Percentiles rank a stretch among this genome's conserved stretches.
phyloP scores from a whole-genome alignment of 30 jellyfish, hydroid and myxozoan species.

The Aurelia sp. region DNA sequence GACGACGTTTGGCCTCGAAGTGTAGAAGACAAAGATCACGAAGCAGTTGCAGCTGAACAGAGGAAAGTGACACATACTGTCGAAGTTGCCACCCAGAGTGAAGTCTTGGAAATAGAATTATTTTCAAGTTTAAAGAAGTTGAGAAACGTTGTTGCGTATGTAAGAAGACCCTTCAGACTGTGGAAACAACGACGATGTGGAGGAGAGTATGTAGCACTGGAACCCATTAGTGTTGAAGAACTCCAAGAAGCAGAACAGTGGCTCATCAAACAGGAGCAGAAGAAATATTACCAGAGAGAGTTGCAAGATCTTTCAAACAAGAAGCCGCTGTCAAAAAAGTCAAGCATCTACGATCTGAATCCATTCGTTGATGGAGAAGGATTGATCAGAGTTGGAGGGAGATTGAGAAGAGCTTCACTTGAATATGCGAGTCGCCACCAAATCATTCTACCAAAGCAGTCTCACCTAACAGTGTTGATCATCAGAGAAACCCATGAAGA shows the following conservation, averaged over 20 bases:
- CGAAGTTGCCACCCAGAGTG: conserved; percentile 19
- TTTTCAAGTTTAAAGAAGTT: conserved; percentile 49
- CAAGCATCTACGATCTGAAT: conserved; percentile 22
- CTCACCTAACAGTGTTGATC: conserved; percentile 26
- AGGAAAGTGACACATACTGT: conserved; percentile 32
- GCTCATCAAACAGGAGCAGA: conserved; percentile 44
- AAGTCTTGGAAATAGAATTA: conserved; percentile 23
- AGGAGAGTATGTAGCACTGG: conserved; percentile 15
- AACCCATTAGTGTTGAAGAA: conserved; percentile 27
- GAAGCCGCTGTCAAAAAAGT: conserved; percentile 31
- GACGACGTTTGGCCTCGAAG: conserved; percentile 42
- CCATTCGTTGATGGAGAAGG: conserved; percentile 54
- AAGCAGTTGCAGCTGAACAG: conserved; percentile 32
- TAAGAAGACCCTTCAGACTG: conserved; percentile 34
- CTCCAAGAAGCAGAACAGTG: conserved; percentile 58
- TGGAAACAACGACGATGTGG: conserved; percentile 31
- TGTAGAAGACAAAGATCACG: conserved; percentile 6
- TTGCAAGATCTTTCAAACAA: conserved; percentile 30
- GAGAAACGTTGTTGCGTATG: conserved; percentile 28
- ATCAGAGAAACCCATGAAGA: conserved; percentile 32
- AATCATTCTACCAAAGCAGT: conserved; percentile 36
- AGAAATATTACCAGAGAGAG: conserved; percentile 40
- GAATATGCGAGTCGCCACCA: conserved; percentile 30
- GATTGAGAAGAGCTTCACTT: conserved; percentile 45
- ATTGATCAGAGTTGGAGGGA: conserved; percentile 62